Evolutionary conservation across 2,797 vertebrate genomes (phyloP), one percentile per base, ranked within the genome.

Genomic region (Naso thynnoides): DNA sequence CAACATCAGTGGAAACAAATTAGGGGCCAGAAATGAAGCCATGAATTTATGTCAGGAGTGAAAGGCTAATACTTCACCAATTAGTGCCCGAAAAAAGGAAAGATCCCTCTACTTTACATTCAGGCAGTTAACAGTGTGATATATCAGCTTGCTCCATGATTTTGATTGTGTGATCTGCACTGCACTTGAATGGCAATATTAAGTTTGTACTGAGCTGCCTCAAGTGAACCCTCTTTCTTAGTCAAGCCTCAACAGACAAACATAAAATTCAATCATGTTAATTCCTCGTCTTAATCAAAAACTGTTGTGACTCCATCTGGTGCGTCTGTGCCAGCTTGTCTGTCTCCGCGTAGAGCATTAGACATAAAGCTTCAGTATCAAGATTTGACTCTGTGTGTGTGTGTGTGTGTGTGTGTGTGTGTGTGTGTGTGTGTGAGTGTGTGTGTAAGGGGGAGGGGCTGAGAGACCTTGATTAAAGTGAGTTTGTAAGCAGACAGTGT

Each of bases 381-480:
- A 76, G 33, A 36, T 36, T 36, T 36, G 33, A 11, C 33, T 36
- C 33, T 36, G 33, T 36, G 33, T 33, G 33, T 10, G 10, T 33
- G 33, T 33, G 33, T 33, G 6, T 33, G 31, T 31, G 31, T 31
- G 31, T 8, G 4, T 8, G 31, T 31, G 31, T 31, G 31, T 8
- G 4, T 31, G 31, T 8, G 10, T 8, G 33, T 33, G 33, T 33
- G 33, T 33, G 8, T 33, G 33, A 4, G n/a, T n/a, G 38, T 31
- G 44, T 39, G 27, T 33, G 15, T 23, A 23, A 45, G 45, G 47
- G 45, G n/a, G 21, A 36, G 45, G 4, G 19, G 55, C 41, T 60
- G 36, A 61, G 73, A 81, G 65, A 84, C 67, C 67, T 76, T 92
- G 89, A 93, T 93, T 92, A 92, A 92, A 91, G 84, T 67, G 67